Conservation (phyloP, 2,113 vertebrate genomes). For the Turdus rufiventris region DNA sequence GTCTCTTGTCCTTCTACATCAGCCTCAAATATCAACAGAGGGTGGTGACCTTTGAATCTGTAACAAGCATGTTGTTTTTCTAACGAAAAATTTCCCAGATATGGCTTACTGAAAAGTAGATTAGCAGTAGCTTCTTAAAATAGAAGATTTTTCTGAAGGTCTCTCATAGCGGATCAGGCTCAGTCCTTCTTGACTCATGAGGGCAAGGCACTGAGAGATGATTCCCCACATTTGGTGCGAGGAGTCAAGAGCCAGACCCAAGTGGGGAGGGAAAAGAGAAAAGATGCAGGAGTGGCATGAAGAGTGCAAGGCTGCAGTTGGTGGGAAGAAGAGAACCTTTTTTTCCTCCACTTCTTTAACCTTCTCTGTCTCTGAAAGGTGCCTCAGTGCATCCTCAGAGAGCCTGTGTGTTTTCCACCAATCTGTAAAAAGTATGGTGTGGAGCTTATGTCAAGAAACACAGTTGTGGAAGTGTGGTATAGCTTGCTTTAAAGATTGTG, state of each 20-base stretch:
- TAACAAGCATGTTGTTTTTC: background rate
- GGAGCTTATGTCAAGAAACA: background rate
- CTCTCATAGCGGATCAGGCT: accelerated
- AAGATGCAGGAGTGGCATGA: background rate
- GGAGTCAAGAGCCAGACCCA: background rate
- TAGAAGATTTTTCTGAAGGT: background rate
- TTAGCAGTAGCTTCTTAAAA: background rate
- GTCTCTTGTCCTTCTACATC: background rate
- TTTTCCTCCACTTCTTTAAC: background rate
- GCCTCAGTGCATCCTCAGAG: background rate
- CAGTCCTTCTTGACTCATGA: background rate
- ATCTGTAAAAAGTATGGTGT: background rate
- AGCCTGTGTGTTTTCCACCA: background rate
- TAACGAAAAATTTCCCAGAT: background rate
- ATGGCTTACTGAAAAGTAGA: background rate
- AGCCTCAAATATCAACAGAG: background rate
- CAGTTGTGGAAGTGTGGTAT: background rate
- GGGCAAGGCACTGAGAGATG: background rate
- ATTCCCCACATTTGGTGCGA: background rate
- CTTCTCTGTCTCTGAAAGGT: background rate
- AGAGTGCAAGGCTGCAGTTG: background rate
- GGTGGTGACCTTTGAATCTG: background rate
- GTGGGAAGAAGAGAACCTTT: background rate
- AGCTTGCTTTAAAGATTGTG: background rate
- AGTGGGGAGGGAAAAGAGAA: background rate